phyloP scores from a whole-genome alignment of 2,113 vertebrate species.

The Syrrhaptes paradoxus region DNA sequence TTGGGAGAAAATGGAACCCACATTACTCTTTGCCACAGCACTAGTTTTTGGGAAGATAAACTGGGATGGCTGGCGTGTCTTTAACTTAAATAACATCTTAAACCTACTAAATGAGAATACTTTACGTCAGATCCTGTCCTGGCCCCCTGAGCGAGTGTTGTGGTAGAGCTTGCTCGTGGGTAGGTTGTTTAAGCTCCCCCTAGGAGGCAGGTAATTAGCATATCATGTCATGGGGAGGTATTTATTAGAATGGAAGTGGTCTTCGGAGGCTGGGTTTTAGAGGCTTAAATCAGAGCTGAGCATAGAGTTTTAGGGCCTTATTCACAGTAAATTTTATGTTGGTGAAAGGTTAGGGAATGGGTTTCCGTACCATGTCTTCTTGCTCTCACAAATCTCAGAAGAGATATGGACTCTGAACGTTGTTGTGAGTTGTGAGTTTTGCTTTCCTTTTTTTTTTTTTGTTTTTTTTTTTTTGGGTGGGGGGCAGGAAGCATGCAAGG shows the following conservation, averaged over 20 bases:
- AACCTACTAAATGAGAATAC: neutral
- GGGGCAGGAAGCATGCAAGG: neutral
- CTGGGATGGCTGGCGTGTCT: neutral
- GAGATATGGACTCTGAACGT: neutral
- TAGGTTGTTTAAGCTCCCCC: neutral
- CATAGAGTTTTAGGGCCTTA: slow-evolving; percentile 33
- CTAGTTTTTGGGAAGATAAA: neutral
- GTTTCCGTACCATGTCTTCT: slow-evolving; percentile 10
- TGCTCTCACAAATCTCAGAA: slow-evolving; percentile 44
- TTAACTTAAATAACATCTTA: neutral
- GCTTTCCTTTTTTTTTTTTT: too few species aligned
- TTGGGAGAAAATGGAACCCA: neutral
- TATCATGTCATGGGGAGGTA: slow-evolving; percentile 46
- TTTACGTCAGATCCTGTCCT: neutral
- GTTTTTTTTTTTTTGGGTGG: neutral
- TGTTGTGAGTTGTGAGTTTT: neutral
- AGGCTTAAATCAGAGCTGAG: slow-evolving; percentile 66
- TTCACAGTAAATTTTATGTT: slow-evolving; percentile 66
- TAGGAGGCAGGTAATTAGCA: slow-evolving; percentile 25
- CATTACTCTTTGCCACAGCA: neutral
- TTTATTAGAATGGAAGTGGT: slow-evolving; percentile 63
- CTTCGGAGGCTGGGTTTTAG: slow-evolving; percentile 36
- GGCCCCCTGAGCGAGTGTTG: rapidly evolving
- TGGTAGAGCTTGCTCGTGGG: neutral
- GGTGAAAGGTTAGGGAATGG: slow-evolving; percentile 66